phyloP scores from a whole-genome alignment of 2,888 invertebrate species.

The Chironomus tentans region DNA sequence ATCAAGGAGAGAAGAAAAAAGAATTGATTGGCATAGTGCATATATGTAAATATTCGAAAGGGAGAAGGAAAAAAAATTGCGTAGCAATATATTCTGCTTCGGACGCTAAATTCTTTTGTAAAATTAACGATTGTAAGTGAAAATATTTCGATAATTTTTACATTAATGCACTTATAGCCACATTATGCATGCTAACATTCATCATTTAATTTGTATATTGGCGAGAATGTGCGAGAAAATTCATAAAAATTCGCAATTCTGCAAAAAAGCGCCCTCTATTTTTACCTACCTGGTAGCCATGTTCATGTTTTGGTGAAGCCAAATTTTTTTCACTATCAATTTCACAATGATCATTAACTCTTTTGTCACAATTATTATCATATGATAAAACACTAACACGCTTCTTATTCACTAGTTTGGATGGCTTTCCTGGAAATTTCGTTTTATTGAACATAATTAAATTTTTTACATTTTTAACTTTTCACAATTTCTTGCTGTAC shows the following conservation, averaged over 20 bases:
- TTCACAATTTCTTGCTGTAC: constrained; percentile 13
- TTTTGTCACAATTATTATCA: constrained; percentile 21
- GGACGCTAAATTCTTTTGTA: background rate
- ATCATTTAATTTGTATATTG: background rate
- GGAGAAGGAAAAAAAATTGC: constrained; percentile 22
- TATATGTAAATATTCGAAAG: constrained; percentile 21
- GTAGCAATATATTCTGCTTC: constrained; percentile 11
- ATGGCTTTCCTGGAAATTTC: constrained; percentile 75
- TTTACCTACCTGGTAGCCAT: constrained; percentile 19
- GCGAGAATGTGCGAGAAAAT: background rate
- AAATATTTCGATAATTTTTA: too few relatives aligned
- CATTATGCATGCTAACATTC: background rate
- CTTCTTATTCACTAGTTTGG: constrained; percentile 77
- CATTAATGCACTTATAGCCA: background rate
- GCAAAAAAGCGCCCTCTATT: constrained; percentile 21
- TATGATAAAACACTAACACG: constrained; percentile 61
- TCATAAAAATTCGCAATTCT: background rate
- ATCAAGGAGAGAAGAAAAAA: constrained; percentile 22
- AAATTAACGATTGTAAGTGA: background rate
- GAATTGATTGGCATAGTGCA: constrained; percentile 17
- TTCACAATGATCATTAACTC: constrained; percentile 7
- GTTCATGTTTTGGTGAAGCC: constrained; percentile 20
- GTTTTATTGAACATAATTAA: constrained; percentile 29
- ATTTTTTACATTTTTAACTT: constrained; percentile 20
- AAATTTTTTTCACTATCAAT: constrained; percentile 21